Conservation (phyloP, 2,888 invertebrate species). For the Oegoconia quadripuncta region DNA sequence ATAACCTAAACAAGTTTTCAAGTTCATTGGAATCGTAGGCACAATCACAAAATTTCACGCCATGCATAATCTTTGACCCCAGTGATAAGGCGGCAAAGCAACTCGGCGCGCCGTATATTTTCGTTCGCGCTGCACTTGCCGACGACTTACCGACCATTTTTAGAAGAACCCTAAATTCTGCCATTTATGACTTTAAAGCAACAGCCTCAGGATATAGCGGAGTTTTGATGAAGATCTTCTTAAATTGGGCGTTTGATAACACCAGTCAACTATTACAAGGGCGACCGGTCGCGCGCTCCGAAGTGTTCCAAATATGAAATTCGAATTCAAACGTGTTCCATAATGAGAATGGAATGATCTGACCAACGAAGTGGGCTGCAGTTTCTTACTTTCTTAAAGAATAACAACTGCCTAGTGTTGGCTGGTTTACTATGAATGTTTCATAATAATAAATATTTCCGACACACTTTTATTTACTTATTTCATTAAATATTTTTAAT, state of each 20-base stretch:
- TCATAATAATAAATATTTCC: not conserved
- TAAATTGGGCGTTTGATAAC: constrained; percentile 64
- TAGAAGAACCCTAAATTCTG: constrained; percentile 49
- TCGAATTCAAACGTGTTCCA: constrained; percentile 16
- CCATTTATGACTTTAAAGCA: no score
- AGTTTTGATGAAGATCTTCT: constrained; percentile 44
- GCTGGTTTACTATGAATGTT: not conserved
- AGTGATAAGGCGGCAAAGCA: constrained; percentile 79
- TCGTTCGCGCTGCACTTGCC: constrained; percentile 78
- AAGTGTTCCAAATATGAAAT: constrained; percentile 52
- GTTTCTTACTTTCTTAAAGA: no score
- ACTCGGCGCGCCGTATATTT: constrained; percentile 76
- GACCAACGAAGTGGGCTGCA: constrained; percentile 22
- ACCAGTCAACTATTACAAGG: constrained; percentile 78
- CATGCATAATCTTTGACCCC: constrained; percentile 46
- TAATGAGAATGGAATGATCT: constrained; percentile 25
- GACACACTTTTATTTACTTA: not conserved
- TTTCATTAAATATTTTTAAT: not conserved
- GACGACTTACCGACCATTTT: constrained; percentile 58
- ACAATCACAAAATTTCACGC: constrained; percentile 10
- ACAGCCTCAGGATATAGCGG: constrained; percentile 28
- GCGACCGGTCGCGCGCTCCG: constrained; percentile 75
- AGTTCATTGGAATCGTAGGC: constrained; percentile 20
- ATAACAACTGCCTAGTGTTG: constrained; percentile 13
- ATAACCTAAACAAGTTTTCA: constrained; percentile 3